Conservation (phyloP, 2,113 vertebrate genomes). For the zebrafish (Danio rerio) region GRCz12tu NC_133190.1:35164501-35165000, state of each 20-base stretch:
- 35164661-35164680: too few relatives aligned
- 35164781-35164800: neutral
- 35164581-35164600: too few relatives aligned
- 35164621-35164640: too few relatives aligned
- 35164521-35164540: too few relatives aligned
- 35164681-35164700: too few relatives aligned
- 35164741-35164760: neutral
- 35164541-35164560: too few relatives aligned
- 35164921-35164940: neutral
- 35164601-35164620: too few relatives aligned
- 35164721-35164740: neutral
- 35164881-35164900: neutral
- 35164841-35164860: neutral
- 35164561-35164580: too few relatives aligned
- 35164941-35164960: neutral
- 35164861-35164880: neutral
- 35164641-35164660: too few relatives aligned
- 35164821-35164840: neutral
- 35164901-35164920: neutral
- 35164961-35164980: neutral
- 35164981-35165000: neutral
- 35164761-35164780: neutral
- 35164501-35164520: too few relatives aligned
- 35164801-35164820: conserved; percentile 7
- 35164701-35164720: neutral